Evolutionary conservation across 2,888 invertebrate species (phyloP).

Genomic region (Rhopalosiphum nymphaeae): DNA sequence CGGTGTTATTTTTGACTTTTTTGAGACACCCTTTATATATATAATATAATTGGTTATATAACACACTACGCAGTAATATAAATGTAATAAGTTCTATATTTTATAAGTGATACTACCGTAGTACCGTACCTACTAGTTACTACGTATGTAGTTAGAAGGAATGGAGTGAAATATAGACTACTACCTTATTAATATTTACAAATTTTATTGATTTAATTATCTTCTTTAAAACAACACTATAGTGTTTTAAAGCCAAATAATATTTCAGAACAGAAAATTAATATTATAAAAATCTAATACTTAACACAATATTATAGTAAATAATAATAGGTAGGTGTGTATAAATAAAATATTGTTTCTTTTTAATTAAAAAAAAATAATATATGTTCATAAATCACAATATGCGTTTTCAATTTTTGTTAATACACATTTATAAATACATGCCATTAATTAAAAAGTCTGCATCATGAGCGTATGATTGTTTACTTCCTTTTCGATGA

Average conservation of each 20-base stretch:
- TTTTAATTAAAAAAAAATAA: conserved; percentile 21
- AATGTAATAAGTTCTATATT: neutral
- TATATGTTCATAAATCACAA: conserved; percentile 54
- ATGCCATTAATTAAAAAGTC: conserved; percentile 98
- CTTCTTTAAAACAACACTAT: neutral
- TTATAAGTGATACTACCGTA: neutral
- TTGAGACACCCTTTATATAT: no score
- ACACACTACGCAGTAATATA: no score
- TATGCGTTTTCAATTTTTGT: conserved; percentile 17
- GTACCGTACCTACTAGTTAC: no score
- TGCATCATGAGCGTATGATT: conserved; percentile 90
- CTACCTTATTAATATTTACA: neutral
- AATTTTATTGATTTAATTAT: neutral
- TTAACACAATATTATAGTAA: neutral
- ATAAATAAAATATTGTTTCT: neutral
- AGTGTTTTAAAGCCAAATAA: neutral
- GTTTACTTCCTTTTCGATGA: conserved; percentile 82
- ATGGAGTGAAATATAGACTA: neutral
- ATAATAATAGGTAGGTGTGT: neutral
- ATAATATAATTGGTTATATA: no score
- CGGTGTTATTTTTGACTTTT: no score
- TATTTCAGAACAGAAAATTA: neutral
- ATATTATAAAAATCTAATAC: conserved; percentile 2
- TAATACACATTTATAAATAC: conserved; percentile 80
- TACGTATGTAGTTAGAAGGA: neutral